Evolutionary conservation across 2,888 invertebrate genomes (phyloP), one percentile per base, ranked within the genome.

Genomic region (Abscondita cerata): DNA sequence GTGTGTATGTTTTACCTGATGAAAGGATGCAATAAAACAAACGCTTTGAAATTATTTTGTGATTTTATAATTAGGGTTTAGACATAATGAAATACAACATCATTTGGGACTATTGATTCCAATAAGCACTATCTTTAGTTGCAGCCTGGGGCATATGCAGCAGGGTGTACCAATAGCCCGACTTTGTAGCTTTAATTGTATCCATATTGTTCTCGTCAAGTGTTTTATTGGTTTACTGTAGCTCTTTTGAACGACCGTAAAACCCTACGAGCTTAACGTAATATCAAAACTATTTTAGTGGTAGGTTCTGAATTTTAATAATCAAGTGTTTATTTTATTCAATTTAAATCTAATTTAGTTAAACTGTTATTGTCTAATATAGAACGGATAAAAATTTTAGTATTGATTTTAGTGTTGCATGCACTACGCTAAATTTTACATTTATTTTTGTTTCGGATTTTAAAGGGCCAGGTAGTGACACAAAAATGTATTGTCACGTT

Each of bases 101-200:
- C 52, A 59, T 59, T 59, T 59, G 47, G 38, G 47, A 36, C 46
- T 47, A 59, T 59, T 59, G 59, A 53, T 59, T 59, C 47, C 52
- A 62, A 58, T 62, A 62, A 62, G 58, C 51, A 62, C 58, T 62
- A 62, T 62, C 57, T 59, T 59, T 62, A 59, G 46, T 50, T 50
- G 48, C 58, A 50, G 57, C 57, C 58, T 34, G 41, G 50, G 50
- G 57, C 52, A 40, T 33, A 58, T 53, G 52, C 62, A 62, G 52
- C 52, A 57, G 57, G 52, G 47, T 51, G 41, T 40, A 62, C 55
- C 57, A 51, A 33, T 40, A 25, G 52, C 16, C 50, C 62, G 53
- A 9, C 33, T 44, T 9, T 44, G 18, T 48, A 52, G 9, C 13
- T 36, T 51, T n/a, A n/a, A 41, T 11, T 41, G n/a, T n/a, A 11